Evolutionary conservation across 2,113 vertebrate species (phyloP).

Genomic region (Pangasianodon hypophthalmus): DNA sequence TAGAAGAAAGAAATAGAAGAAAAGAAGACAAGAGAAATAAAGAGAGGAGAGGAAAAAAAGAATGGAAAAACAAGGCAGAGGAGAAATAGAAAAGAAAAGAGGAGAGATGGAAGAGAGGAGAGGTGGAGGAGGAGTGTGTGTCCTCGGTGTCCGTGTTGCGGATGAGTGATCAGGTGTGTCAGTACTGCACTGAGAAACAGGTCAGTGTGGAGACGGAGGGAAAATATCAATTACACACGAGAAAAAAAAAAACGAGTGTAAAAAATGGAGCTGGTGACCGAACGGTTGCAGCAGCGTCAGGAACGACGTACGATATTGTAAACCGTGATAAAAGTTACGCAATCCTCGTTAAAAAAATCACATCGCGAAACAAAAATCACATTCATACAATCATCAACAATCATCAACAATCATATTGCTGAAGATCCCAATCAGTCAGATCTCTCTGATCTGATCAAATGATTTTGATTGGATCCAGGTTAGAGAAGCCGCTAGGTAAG

Average conservation of each 20-base stretch:
- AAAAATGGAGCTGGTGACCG: neutral
- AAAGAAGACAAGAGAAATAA: neutral
- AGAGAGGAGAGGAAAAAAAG: neutral
- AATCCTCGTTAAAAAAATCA: neutral
- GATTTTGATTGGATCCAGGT: too few species aligned
- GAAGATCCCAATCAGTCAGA: too few species aligned
- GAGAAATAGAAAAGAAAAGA: neutral
- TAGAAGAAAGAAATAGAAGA: neutral
- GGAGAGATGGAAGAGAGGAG: neutral
- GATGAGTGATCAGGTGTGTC: conserved; percentile 27
- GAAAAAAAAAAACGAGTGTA: neutral
- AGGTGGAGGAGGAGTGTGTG: neutral
- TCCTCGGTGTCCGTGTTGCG: neutral
- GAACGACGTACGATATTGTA: neutral
- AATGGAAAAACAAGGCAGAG: neutral
- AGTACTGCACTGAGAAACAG: neutral
- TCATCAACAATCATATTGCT: too few species aligned
- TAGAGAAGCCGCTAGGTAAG: neutral
- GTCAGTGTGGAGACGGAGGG: neutral
- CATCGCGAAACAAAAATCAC: neutral
- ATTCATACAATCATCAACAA: too few species aligned
- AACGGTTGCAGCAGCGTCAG: neutral
- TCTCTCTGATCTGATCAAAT: too few species aligned
- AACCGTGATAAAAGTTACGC: neutral
- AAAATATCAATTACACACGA: neutral